These are phyloP conservation scores for Nestor notabilis DNA, from an alignment of 2,113 vertebrate genomes.

Conservation along the genomic window DNA sequence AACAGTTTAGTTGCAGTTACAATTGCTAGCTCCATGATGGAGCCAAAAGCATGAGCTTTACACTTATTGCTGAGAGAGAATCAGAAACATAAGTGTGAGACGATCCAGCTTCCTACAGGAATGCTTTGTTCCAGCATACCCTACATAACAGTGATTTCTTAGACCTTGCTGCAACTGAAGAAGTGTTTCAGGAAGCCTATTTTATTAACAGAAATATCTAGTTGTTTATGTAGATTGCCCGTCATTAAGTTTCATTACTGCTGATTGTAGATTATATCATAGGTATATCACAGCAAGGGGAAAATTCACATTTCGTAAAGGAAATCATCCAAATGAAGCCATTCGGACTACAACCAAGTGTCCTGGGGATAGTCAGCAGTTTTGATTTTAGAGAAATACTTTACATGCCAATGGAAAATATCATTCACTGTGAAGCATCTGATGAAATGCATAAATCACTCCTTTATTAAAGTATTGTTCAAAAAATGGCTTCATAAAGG, in stretches of 20 bases:
- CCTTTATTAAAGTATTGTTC: constrained; percentile 4
- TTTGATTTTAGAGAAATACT: constrained; percentile 1
- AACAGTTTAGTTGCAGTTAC: constrained; percentile 74
- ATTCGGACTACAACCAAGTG: background rate
- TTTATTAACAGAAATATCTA: background rate
- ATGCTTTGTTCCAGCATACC: background rate
- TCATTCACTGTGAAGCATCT: background rate
- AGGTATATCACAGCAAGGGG: background rate
- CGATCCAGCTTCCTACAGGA: constrained; percentile 4
- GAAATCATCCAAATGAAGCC: background rate
- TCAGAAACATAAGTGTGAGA: background rate
- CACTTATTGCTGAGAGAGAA: constrained; percentile 14
- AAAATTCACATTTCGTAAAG: background rate
- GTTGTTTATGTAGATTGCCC: background rate
- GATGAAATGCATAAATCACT: background rate
- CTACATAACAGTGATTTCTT: background rate
- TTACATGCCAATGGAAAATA: background rate
- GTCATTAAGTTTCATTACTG: background rate
- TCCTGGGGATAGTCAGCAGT: background rate
- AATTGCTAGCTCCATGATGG: constrained; percentile 77
- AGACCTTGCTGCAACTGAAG: background rate
- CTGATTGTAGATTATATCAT: background rate
- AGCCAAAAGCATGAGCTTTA: constrained; percentile 79
- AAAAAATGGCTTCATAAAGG: constrained; percentile 4
- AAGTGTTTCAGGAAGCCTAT: background rate